Evolutionary conservation across 2,888 invertebrate genomes (phyloP).

Genomic region (Peribatodes rhomboidaria): DNA sequence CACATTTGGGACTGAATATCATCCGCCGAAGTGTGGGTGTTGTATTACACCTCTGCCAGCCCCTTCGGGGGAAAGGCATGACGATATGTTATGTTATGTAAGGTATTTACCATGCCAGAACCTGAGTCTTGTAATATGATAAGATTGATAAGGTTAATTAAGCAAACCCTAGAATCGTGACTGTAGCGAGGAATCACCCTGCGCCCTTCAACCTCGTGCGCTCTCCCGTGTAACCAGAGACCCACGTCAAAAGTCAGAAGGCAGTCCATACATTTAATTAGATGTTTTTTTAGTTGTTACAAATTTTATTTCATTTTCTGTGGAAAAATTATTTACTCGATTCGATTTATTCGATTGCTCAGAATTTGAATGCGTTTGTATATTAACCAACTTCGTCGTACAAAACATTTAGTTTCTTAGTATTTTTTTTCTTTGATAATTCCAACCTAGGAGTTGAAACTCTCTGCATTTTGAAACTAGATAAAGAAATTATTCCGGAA

Average conservation of each 20-base stretch:
- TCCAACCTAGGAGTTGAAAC: not conserved
- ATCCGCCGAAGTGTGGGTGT: too few species aligned
- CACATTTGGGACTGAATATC: too few species aligned
- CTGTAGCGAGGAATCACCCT: constrained; percentile 32
- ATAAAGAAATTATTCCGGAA: not conserved
- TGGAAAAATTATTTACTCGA: constrained; percentile 30
- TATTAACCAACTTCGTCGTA: not conserved
- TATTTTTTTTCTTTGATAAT: not conserved
- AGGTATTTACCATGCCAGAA: too few species aligned
- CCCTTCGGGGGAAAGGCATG: too few species aligned
- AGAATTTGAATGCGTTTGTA: too few species aligned
- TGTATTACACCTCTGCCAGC: too few species aligned
- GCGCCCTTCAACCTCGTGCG: not conserved
- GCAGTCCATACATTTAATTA: constrained; percentile 32
- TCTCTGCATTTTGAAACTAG: not conserved
- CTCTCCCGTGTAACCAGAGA: constrained; percentile 31
- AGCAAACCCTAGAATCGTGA: not conserved
- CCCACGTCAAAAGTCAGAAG: constrained; percentile 38
- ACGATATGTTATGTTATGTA: too few species aligned
- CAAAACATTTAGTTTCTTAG: not conserved
- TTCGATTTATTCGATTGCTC: too few species aligned
- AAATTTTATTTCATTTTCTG: constrained; percentile 40
- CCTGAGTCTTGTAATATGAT: too few species aligned
- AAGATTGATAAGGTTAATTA: too few species aligned
- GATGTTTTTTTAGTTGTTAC: constrained; percentile 38